Evolutionary conservation across 2,888 invertebrate genomes (phyloP).

Genomic region (Ennomos quercinarius): DNA sequence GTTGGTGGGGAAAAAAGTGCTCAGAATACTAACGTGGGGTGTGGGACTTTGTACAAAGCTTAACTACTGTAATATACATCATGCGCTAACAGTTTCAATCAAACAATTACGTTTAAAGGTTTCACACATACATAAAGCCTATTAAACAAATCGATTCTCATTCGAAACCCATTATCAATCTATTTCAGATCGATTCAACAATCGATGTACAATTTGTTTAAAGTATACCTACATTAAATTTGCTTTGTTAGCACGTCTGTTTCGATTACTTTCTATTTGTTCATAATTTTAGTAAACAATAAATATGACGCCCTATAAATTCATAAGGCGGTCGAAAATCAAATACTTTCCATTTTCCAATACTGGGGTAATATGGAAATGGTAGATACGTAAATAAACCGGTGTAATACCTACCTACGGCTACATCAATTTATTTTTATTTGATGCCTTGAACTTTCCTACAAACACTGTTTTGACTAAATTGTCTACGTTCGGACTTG

Average conservation of each 20-base stretch:
- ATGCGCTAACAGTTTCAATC: background rate
- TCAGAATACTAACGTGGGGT: too few relatives aligned
- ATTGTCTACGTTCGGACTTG: too few relatives aligned
- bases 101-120: constrained; percentile 10
- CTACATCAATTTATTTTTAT: too few relatives aligned
- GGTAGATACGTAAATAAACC: too few relatives aligned
- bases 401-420: too few relatives aligned
- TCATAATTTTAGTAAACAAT: constrained; percentile 30
- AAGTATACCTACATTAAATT: constrained; percentile 39
- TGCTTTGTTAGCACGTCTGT: constrained; percentile 40
- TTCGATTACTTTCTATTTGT: constrained; percentile 57
- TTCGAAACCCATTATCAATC: constrained; percentile 47
- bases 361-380: too few relatives aligned
- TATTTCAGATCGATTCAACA: constrained; percentile 45
- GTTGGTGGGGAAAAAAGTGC: too few relatives aligned
- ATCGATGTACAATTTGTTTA: constrained; percentile 37
- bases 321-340: too few relatives aligned
- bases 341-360: too few relatives aligned
- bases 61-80: background rate
- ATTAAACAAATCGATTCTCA: constrained; percentile 30
- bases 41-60: background rate
- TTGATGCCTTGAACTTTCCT: too few relatives aligned
- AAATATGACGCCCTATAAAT: background rate
- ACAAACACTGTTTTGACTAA: too few relatives aligned
- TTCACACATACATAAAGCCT: constrained; percentile 1